These are phyloP conservation scores for Allygus modestus DNA, from an alignment of 2,888 invertebrate genomes.

Conservation along the genomic window DNA sequence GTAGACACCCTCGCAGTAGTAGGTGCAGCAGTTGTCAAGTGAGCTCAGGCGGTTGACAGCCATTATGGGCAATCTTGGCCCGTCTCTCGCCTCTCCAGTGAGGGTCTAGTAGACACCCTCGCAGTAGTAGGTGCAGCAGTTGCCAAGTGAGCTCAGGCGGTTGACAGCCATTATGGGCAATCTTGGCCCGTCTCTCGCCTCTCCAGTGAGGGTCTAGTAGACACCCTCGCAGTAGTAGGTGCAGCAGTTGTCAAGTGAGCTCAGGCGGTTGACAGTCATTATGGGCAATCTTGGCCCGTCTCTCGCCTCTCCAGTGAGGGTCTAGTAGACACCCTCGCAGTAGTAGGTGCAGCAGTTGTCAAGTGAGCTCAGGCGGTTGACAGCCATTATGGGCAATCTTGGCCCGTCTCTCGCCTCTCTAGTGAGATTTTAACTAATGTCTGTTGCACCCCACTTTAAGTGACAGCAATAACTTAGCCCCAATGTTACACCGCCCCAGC, in stretches of 20 bases:
- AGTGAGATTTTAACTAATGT: conserved; percentile 58
- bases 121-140: no score
- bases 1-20: no score
- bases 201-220: conserved; percentile 47
- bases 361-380: not conserved
- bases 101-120: no score
- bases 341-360: conserved; percentile 13
- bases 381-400: conserved; percentile 49
- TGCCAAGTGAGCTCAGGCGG: not conserved
- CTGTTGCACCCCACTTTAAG: conserved; percentile 55
- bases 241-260: conserved; percentile 1
- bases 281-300: conserved; percentile 36
- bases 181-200: conserved; percentile 30
- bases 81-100: no score
- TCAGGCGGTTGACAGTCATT: conserved; percentile 28
- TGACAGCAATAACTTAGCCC: conserved; percentile 56
- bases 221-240: no score
- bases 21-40: no score
- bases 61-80: no score
- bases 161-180: conserved; percentile 50
- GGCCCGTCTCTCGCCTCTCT: conserved; percentile 28
- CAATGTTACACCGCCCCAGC: conserved; percentile 10
- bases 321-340: no score
- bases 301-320: no score
- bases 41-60: no score